A percentile compares a stretch with the other conserved stretches of the same genome.
Evolutionary conservation across 92 coral and sea anemone genomes (phyloP).

Genomic region (Nematostella vectensis): DNA sequence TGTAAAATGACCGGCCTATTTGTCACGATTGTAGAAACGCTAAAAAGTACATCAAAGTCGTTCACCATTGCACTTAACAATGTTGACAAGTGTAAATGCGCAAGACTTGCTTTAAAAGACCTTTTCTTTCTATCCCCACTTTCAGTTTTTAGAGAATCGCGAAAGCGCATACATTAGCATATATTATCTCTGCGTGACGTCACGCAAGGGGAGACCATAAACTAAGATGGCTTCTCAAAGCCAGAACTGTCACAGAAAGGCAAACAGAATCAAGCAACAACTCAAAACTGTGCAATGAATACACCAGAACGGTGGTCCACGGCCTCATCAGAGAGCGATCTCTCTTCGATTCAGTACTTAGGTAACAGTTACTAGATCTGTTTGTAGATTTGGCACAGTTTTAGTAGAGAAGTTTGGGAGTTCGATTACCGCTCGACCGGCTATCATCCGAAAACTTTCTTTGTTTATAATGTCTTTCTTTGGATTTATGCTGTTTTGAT

Average conservation of each 20-base stretch:
- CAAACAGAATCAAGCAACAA: slow-evolving; percentile 77
- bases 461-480: slow-evolving; percentile 28
- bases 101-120: no score
- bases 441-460: slow-evolving; percentile 29
- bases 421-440: slow-evolving; percentile 7
- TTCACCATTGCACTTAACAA: no score
- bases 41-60: no score
- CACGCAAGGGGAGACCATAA: slow-evolving; percentile 38
- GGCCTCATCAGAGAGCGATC: slow-evolving; percentile 98
- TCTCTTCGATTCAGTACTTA: slow-evolving; percentile 78
- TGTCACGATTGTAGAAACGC: no score
- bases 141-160: no score
- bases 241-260: slow-evolving; percentile 87
- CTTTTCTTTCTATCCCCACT: no score
- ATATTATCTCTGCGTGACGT: slow-evolving; percentile 85
- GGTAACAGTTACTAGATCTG: slow-evolving; percentile 30
- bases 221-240: slow-evolving; percentile 85
- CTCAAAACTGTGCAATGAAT: slow-evolving; percentile 64
- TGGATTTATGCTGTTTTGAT: slow-evolving; percentile 12
- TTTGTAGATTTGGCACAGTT: neutral
- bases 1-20: no score
- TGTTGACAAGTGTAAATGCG: no score
- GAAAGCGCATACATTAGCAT: slow-evolving; percentile 55
- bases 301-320: slow-evolving; percentile 99
- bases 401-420: neutral